These are phyloP conservation scores for Gnatocerus cornutus DNA, from an alignment of 2,888 invertebrate species.

Conservation along the genomic window DNA sequence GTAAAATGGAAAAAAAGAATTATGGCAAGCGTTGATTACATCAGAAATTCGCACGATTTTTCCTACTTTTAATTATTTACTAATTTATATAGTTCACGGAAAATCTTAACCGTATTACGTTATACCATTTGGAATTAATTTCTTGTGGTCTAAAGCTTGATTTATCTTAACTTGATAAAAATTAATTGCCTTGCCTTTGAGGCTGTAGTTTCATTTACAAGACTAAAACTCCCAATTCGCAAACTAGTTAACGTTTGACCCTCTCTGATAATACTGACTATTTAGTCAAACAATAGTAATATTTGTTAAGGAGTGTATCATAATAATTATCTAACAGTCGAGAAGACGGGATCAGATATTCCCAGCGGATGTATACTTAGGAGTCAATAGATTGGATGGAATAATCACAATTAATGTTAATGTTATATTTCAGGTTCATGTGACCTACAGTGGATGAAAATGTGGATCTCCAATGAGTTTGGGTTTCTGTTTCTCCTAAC, in stretches of 20 bases:
- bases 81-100: no score
- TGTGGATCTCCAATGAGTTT: constrained; percentile 51
- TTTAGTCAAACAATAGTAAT: constrained; percentile 37
- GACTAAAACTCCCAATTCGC: constrained; percentile 1
- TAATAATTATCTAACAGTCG: constrained; percentile 33
- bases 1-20: not conserved
- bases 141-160: not conserved
- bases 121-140: no score
- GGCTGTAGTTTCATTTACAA: not conserved
- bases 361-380: constrained; percentile 33
- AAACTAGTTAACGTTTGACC: constrained; percentile 24
- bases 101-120: no score
- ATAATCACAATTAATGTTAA: constrained; percentile 40
- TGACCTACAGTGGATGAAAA: constrained; percentile 54
- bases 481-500: constrained; percentile 31
- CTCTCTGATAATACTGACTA: constrained; percentile 22
- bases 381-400: constrained; percentile 29
- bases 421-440: constrained; percentile 58
- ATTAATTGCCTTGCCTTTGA: not conserved
- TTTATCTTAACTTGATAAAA: not conserved
- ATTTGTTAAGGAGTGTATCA: constrained; percentile 33
- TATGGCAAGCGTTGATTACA: no score
- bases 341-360: constrained; percentile 22
- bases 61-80: no score
- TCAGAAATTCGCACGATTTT: no score